Percentiles rank a stretch among this genome's conserved stretches.
These are phyloP conservation scores for Alitta virens DNA, from an alignment of 2,888 invertebrate species.

Conservation along the genomic window DNA sequence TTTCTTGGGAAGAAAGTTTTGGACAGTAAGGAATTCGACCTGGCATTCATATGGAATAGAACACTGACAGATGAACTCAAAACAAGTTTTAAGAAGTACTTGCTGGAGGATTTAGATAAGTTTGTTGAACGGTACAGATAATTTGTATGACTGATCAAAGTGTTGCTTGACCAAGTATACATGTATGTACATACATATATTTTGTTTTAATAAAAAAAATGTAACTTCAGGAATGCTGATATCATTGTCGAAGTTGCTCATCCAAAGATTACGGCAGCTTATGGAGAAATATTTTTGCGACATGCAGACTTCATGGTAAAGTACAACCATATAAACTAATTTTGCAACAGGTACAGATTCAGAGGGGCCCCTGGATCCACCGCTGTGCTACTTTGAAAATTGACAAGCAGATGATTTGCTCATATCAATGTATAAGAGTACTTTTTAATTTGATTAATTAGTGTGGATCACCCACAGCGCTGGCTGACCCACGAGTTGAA, in stretches of 20 bases:
- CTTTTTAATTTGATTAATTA: too few species aligned
- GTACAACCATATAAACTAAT: too few species aligned
- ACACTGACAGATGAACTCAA: conserved; percentile 37
- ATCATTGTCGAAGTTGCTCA: conserved; percentile 63
- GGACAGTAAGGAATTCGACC: conserved; percentile 43
- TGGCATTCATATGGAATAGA: conserved; percentile 60
- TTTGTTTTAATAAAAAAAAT: too few species aligned
- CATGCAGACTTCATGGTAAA: conserved; percentile 60
- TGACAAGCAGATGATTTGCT: too few species aligned
- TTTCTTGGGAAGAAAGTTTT: conserved; percentile 52
- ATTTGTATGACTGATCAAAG: too few species aligned
- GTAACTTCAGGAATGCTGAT: conserved; percentile 53
- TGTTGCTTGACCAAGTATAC: too few species aligned
- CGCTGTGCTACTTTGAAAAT: too few species aligned
- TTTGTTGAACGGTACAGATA: conserved; percentile 34
- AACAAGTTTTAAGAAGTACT: conserved; percentile 32
- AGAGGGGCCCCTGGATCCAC: too few species aligned
- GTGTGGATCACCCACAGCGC: conserved; percentile 62
- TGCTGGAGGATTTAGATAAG: conserved; percentile 46
- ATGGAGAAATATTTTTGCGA: conserved; percentile 57
- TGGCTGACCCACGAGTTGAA: conserved; percentile 57
- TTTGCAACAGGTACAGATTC: too few species aligned
- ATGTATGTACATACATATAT: too few species aligned
- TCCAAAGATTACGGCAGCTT: conserved; percentile 58
- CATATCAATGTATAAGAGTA: too few species aligned